These are phyloP conservation scores for Equus quagga DNA, from an alignment of 2,113 vertebrate genomes.

Conservation along the genomic window DNA sequence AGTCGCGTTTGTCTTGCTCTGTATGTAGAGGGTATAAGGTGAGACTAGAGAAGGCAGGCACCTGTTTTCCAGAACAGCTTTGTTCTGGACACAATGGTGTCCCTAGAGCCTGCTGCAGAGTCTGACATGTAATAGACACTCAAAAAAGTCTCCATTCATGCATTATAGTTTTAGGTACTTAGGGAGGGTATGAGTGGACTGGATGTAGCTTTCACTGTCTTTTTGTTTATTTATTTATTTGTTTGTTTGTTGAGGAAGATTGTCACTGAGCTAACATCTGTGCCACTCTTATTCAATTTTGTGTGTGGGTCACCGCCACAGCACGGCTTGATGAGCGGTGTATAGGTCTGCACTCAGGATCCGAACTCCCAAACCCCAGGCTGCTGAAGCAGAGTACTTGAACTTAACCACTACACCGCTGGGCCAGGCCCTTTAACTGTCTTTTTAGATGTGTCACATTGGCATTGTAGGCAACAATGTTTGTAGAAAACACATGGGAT, in stretches of 20 bases:
- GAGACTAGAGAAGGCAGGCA: not conserved
- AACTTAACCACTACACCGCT: too few relatives aligned
- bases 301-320: too few relatives aligned
- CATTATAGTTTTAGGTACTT: not conserved
- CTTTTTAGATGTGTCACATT: not conserved
- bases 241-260: too few relatives aligned
- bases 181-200: not conserved
- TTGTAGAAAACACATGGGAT: not conserved
- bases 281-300: too few relatives aligned
- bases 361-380: too few relatives aligned
- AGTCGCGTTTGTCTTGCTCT: not conserved
- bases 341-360: too few relatives aligned
- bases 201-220: not conserved
- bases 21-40: not conserved
- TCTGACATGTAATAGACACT: not conserved
- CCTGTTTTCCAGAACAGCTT: not conserved
- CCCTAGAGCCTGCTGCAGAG: not conserved
- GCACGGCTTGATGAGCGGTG: too few relatives aligned
- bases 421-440: not conserved
- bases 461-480: not conserved
- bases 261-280: too few relatives aligned
- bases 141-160: not conserved
- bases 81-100: not conserved
- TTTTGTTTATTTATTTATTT: not conserved
- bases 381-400: too few relatives aligned